phyloP scores from a whole-genome alignment of 2,888 invertebrate species.

The Pseudococcus jackbeardsleyi region DNA sequence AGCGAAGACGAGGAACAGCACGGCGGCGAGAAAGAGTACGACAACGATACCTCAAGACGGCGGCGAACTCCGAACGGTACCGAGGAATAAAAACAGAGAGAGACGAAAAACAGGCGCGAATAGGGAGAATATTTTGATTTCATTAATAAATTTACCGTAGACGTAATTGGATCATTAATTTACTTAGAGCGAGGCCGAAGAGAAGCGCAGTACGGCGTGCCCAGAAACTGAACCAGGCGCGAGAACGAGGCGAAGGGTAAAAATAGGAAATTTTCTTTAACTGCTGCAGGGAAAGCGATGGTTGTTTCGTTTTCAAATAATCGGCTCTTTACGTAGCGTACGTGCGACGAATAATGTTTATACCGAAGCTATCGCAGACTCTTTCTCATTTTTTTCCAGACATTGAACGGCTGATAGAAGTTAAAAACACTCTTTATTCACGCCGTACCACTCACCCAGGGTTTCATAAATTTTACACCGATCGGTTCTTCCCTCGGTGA shows the following conservation, averaged over 20 bases:
- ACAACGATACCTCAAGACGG: not conserved
- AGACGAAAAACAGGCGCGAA: constrained; percentile 4
- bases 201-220: not conserved
- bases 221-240: not conserved
- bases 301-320: constrained; percentile 63
- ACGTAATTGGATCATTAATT: constrained; percentile 65
- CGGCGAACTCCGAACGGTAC: not conserved
- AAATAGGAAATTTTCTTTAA: constrained; percentile 58
- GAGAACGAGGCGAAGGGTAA: not conserved
- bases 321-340: constrained; percentile 63
- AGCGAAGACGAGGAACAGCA: not conserved
- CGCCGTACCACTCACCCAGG: not conserved
- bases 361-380: constrained; percentile 46
- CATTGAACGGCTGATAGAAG: constrained; percentile 54
- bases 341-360: constrained; percentile 63
- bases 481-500: not conserved
- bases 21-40: not conserved
- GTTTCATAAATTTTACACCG: constrained; percentile 32
- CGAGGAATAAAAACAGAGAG: not conserved
- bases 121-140: constrained; percentile 64
- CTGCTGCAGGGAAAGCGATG: constrained; percentile 57
- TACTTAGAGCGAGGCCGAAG: not conserved
- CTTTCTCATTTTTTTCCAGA: constrained; percentile 57
- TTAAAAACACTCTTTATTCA: constrained; percentile 55
- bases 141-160: constrained; percentile 63